Conservation (phyloP, 2,888 invertebrate species). For the Troides oblongomaculatus region DNA sequence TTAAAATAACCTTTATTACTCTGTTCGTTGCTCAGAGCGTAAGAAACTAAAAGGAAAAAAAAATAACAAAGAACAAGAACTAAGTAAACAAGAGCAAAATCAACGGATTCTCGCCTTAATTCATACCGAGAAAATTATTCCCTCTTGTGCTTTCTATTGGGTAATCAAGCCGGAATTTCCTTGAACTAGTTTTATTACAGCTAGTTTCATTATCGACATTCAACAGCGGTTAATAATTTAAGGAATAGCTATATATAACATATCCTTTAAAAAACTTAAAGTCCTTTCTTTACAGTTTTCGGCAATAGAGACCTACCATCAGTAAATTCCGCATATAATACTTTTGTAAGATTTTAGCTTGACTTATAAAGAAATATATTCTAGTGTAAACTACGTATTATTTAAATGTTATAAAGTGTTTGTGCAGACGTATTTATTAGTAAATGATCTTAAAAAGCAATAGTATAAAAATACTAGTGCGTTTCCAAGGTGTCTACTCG, state of each 20-base stretch:
- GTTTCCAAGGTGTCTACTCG: background rate
- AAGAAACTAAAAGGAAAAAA: slow-evolving; percentile 15
- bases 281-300: no score
- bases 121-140: slow-evolving; percentile 27
- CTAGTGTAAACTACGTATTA: no score
- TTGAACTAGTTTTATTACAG: slow-evolving; percentile 9
- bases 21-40: slow-evolving; percentile 2
- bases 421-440: no score
- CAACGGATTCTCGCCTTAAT: slow-evolving; percentile 29
- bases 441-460: no score
- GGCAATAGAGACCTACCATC: no score
- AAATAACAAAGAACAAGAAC: slow-evolving; percentile 24
- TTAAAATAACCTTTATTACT: slow-evolving; percentile 6
- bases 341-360: no score
- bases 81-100: slow-evolving; percentile 28
- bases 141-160: slow-evolving; percentile 28
- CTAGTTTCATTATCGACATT: slow-evolving; percentile 6
- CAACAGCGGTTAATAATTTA: slow-evolving; percentile 2
- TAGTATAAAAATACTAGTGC: background rate
- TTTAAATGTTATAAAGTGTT: no score
- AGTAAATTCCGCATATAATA: no score
- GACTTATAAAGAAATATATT: no score
- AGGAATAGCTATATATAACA: background rate
- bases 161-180: slow-evolving; percentile 24
- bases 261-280: background rate